Conservation (phyloP, 2,113 vertebrate genomes). For the Pedionomus torquatus region DNA sequence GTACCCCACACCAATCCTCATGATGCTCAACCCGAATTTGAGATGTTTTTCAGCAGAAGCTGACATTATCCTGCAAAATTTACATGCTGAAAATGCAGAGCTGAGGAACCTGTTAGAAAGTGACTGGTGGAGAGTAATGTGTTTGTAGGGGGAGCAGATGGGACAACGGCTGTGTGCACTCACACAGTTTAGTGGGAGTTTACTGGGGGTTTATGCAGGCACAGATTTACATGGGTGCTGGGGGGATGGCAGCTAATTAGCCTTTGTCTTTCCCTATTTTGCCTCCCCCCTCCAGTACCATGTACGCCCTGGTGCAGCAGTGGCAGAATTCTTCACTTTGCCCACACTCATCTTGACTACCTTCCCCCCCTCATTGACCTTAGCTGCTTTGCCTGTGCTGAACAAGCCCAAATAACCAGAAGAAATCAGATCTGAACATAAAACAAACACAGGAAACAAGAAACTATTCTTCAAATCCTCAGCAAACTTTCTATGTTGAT, state of each 20-base stretch:
- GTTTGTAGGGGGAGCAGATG: not conserved
- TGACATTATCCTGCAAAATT: not conserved
- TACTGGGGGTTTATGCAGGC: not conserved
- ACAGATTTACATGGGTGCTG: not conserved
- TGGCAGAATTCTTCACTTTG: not conserved
- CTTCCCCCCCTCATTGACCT: not conserved
- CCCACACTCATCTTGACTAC: not conserved
- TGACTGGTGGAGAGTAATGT: not conserved
- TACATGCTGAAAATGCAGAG: not conserved
- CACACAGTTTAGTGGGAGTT: not conserved
- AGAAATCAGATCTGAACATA: not conserved
- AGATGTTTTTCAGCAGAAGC: not conserved
- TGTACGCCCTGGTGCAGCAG: no score
- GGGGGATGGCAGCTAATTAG: no score
- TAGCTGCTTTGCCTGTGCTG: no score
- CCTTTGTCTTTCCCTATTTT: not conserved
- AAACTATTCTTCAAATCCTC: not conserved
- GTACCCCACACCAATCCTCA: not conserved
- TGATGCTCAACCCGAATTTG: not conserved
- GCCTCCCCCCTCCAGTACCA: not conserved
- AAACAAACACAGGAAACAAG: not conserved
- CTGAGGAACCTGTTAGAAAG: not conserved
- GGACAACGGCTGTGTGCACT: not conserved
- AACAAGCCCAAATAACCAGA: not conserved
- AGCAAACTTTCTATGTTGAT: not conserved